Evolutionary conservation across 2,797 vertebrate species (phyloP), one percentile per base, ranked within the genome.

Genomic region (Sebastes nivosus): DNA sequence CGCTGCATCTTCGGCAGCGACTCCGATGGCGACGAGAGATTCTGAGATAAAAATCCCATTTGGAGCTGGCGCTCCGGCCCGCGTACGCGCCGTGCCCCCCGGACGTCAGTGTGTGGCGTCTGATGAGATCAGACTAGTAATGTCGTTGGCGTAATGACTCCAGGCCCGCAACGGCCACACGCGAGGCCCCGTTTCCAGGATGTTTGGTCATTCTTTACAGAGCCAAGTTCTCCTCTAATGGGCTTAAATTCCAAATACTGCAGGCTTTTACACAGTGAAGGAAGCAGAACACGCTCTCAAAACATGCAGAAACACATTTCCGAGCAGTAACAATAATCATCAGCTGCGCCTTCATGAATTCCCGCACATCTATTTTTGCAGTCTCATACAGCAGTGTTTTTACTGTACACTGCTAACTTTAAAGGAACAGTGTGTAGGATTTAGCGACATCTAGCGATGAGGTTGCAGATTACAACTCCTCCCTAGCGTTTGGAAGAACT

Each of bases 121-220:
- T 90, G 84, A 94, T 93, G 91, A 92, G 90, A 92, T 92, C 90
- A 90, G 90, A 85, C 90, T 86, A 80, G 85, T 90, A 92, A 94
- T 90, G 88, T 88, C 46, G 57, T 92, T 92, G 86, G 42, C 27
- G 38, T 88, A 92, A 92, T 93, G 82, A 90, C 87, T 88, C 78
- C 77, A 83, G 72, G 70, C 67, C 77, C 25, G 20, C 80, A 32
- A 54, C 67, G 25, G 61, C 73, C 80, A 75, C 75, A 85, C 75
- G 77, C 60, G 38, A 74, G 61, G 57, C 63, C 63, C n/a, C 13
- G 29, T 86, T 88, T 88, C 60, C 79, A 79, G 85, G 86, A 86
- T 54, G 78, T 70, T 63, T 66, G 57, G 72, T 86, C 86, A 81
- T 87, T 87, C 71, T 80, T 85, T 77, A 78, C 65, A 29, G 63